Evolutionary conservation across 1,140 invertebrate species (phyloP).

Genomic region (silkworm (Bombyx mori)): DNA sequence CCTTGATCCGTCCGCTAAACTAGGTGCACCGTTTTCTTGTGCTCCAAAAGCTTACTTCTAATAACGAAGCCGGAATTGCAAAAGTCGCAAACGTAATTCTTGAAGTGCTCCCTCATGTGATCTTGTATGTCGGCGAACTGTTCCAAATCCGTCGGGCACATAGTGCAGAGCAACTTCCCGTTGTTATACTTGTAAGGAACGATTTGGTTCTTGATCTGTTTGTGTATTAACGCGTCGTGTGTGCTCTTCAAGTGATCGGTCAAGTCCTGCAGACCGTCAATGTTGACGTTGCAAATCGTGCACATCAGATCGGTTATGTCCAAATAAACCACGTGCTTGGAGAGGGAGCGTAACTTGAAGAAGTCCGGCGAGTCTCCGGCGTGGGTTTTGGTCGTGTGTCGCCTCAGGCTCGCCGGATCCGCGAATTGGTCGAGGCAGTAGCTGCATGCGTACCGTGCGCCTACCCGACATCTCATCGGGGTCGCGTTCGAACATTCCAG

Average conservation of each 20-base stretch:
- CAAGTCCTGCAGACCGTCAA: conserved; percentile 17
- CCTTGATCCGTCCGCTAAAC: conserved; percentile 6
- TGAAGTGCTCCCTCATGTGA: conserved; percentile 22
- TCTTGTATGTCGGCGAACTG: conserved; percentile 10
- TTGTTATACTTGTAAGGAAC: conserved; percentile 13
- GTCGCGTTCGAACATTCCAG: conserved; percentile 34
- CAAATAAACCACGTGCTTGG: conserved; percentile 17
- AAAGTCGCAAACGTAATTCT: conserved; percentile 22
- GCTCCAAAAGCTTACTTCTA: conserved; percentile 18
- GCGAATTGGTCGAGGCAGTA: conserved; percentile 25
- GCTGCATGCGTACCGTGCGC: conserved; percentile 24
- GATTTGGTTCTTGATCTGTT: conserved; percentile 26
- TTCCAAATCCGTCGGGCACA: conserved; percentile 10
- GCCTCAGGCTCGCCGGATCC: conserved; percentile 26
- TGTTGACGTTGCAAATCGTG: conserved; percentile 16
- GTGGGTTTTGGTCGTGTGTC: conserved; percentile 22
- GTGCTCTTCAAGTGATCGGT: conserved; percentile 23
- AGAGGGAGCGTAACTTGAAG: conserved; percentile 11
- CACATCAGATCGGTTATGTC: conserved; percentile 29
- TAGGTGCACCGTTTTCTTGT: conserved; percentile 22
- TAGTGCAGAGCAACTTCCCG: conserved; percentile 10
- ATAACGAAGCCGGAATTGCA: conserved; percentile 19
- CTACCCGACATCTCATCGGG: conserved; percentile 22
- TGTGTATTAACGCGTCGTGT: conserved; percentile 20
- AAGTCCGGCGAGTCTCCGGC: conserved; percentile 14